phyloP scores from a whole-genome alignment of 2,113 vertebrate species.

The Daboia siamensis region DNA sequence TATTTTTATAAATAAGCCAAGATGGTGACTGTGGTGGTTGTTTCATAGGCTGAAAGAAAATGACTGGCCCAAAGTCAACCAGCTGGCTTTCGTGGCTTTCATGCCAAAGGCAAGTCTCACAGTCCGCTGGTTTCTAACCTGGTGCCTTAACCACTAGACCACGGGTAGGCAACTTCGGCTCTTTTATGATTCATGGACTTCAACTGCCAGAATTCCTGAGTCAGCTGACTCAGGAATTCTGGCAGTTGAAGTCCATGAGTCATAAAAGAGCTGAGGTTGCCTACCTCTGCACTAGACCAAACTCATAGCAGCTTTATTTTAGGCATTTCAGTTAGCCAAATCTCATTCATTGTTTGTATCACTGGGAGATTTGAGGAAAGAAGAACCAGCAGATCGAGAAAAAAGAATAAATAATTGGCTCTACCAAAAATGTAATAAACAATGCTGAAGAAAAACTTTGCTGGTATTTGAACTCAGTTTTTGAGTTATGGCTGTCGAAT shows the following conservation, averaged over 20 bases:
- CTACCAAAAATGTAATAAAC: not conserved
- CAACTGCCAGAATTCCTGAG: no score
- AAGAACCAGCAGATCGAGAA: not conserved
- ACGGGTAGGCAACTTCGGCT: no score
- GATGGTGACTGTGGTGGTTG: not conserved
- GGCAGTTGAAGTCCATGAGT: no score
- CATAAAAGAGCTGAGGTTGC: no score
- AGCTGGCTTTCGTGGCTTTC: not conserved
- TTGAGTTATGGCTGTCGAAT: conserved; percentile 1
- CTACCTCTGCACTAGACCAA: not conserved
- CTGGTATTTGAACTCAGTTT: not conserved
- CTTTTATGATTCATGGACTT: no score
- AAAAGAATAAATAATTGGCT: not conserved
- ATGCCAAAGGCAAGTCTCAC: not conserved
- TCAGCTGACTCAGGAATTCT: no score
- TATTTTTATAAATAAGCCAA: not conserved
- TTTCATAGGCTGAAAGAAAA: not conserved
- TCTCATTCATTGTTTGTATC: conserved; percentile 22
- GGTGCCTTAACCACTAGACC: not conserved
- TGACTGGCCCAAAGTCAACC: not conserved
- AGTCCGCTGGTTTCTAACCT: not conserved
- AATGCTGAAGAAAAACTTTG: not conserved
- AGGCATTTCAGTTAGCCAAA: conserved; percentile 46
- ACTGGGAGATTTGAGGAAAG: not conserved
- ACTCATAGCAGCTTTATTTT: conserved; percentile 8